These are phyloP conservation scores for Aphodius sticticus DNA, from an alignment of 2,888 invertebrate genomes.

Conservation along the genomic window DNA sequence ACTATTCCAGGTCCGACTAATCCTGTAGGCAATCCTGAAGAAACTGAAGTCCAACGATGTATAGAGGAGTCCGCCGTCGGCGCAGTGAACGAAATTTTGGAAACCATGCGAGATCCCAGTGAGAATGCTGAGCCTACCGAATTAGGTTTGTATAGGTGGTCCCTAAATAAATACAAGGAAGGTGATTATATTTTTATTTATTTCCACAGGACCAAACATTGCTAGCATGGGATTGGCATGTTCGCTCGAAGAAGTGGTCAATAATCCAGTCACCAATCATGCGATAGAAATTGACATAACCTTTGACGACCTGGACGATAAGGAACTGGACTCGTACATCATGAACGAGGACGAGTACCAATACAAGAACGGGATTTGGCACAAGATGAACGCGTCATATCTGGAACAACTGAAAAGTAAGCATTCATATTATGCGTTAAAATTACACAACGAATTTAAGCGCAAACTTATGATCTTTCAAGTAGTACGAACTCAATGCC, in stretches of 20 bases:
- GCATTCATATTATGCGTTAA: constrained; percentile 43
- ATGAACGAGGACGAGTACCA: constrained; percentile 81
- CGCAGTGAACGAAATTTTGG: constrained; percentile 58
- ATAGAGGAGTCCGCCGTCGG: constrained; percentile 61
- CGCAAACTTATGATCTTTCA: too few relatives aligned
- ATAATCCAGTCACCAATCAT: constrained; percentile 50
- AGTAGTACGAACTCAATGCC: too few relatives aligned
- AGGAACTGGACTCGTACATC: constrained; percentile 88
- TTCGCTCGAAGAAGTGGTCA: constrained; percentile 61
- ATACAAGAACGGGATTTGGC: constrained; percentile 88
- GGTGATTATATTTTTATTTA: not conserved
- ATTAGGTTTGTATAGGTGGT: constrained; percentile 51
- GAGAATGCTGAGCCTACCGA: constrained; percentile 50
- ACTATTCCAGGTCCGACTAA: constrained; percentile 7
- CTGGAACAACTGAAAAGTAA: constrained; percentile 81
- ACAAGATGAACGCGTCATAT: constrained; percentile 85
- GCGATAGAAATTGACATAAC: constrained; percentile 65
- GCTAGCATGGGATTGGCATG: constrained; percentile 79
- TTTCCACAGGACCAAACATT: constrained; percentile 71
- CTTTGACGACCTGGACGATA: constrained; percentile 84
- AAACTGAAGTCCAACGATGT: constrained; percentile 58
- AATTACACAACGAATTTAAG: too few relatives aligned
- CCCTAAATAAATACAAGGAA: not conserved
- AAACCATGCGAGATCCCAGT: constrained; percentile 51
- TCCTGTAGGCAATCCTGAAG: constrained; percentile 44